Evolutionary conservation across 2,888 invertebrate genomes (phyloP).

Genomic region (Eustalomyia histrio): DNA sequence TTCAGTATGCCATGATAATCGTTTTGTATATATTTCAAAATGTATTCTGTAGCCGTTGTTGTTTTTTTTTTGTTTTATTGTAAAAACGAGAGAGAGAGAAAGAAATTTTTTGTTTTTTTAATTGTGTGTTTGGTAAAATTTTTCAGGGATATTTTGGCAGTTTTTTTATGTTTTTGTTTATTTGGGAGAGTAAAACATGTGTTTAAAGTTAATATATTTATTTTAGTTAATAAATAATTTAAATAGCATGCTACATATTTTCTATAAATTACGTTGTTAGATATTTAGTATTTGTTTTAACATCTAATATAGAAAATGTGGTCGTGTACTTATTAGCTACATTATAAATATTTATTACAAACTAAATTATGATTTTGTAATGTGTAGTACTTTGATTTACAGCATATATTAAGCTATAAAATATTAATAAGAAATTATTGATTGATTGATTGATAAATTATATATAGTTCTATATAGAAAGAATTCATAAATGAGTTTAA

Average conservation of each 20-base stretch:
- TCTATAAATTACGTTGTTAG: conserved; percentile 30
- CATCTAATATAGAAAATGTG: background rate
- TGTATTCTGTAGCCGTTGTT: background rate
- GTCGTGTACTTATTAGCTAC: background rate
- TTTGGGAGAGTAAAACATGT: conserved; percentile 45
- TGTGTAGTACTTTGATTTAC: too few relatives aligned
- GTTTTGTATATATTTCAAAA: conserved; percentile 1
- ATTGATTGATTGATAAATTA: too few relatives aligned
- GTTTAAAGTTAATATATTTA: conserved; percentile 11
- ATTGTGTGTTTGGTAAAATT: conserved; percentile 13
- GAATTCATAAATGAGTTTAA: too few relatives aligned
- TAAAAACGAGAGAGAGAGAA: conserved; percentile 34
- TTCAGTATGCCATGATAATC: conserved; percentile 40
- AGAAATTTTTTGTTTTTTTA: background rate
- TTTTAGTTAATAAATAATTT: background rate
- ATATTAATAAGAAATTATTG: too few relatives aligned
- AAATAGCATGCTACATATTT: conserved; percentile 38
- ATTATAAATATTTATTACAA: too few relatives aligned
- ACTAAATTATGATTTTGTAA: too few relatives aligned
- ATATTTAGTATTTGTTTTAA: background rate
- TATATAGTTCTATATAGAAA: too few relatives aligned
- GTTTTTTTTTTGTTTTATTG: background rate
- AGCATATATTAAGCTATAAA: too few relatives aligned
- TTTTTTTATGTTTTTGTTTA: conserved; percentile 35
- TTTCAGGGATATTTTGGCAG: conserved; percentile 27